These are phyloP conservation scores for Origma solitaria DNA, from an alignment of 2,113 vertebrate genomes.

Conservation along the genomic window DNA sequence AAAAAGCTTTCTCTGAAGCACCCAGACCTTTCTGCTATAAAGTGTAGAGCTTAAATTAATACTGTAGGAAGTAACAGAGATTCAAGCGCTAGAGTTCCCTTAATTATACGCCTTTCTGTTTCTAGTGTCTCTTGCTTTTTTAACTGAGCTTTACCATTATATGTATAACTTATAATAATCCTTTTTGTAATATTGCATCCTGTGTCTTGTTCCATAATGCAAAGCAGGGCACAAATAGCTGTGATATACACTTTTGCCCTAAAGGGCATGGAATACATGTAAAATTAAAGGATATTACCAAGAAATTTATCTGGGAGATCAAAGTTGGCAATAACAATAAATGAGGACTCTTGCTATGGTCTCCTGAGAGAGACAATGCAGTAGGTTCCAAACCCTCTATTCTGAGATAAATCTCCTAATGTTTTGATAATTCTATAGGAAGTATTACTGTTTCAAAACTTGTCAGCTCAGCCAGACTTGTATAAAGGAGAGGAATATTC, in stretches of 20 bases:
- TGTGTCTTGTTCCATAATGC: background rate
- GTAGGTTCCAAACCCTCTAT: background rate
- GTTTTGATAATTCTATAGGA: background rate
- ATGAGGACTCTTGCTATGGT: background rate
- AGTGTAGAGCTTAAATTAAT: background rate
- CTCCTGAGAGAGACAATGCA: background rate
- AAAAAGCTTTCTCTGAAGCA: background rate
- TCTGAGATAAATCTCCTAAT: background rate
- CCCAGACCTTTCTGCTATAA: background rate
- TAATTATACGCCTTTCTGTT: background rate
- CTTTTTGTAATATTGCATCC: background rate
- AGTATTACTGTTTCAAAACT: background rate
- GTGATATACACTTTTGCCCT: background rate
- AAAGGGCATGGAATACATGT: background rate
- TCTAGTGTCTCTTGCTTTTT: background rate
- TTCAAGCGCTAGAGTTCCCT: background rate
- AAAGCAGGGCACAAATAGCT: background rate
- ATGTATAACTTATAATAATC: background rate
- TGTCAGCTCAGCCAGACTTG: background rate
- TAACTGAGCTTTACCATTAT: background rate
- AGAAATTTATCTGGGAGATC: background rate
- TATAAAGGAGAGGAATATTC: background rate
- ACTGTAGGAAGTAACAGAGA: background rate
- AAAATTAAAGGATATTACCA: background rate
- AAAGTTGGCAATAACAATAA: background rate